Percentiles rank a stretch among this genome's conserved stretches.
Evolutionary conservation across 1,140 invertebrate genomes (phyloP).

Genomic region (Zaprionus taronus): DNA sequence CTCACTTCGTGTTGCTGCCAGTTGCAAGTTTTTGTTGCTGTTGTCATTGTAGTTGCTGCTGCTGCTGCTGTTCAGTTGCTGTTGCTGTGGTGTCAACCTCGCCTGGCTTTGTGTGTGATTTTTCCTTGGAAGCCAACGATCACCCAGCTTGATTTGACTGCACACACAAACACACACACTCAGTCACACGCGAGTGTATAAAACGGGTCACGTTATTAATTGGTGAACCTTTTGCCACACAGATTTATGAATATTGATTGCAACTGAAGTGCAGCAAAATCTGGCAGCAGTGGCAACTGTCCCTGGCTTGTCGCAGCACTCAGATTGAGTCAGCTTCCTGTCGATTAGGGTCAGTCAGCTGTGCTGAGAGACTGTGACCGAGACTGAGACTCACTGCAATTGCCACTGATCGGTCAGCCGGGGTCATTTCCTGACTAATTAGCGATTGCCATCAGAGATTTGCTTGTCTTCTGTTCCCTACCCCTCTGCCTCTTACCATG

Average conservation of each 20-base stretch:
- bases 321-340: conserved; percentile 82
- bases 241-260: conserved; percentile 82
- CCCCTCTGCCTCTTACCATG: background rate
- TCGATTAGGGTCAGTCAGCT: conserved; percentile 79
- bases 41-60: conserved; percentile 16
- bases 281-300: conserved; percentile 28
- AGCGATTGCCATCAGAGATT: conserved; percentile 74
- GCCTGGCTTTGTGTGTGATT: conserved; percentile 76
- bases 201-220: conserved; percentile 83
- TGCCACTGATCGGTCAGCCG: conserved; percentile 69
- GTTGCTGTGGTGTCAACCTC: conserved; percentile 60
- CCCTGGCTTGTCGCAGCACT: conserved; percentile 43
- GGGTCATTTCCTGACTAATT: conserved; percentile 82
- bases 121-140: conserved; percentile 77
- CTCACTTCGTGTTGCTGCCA: conserved; percentile 51
- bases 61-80: conserved; percentile 31
- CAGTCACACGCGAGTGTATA: conserved; percentile 7
- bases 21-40: conserved; percentile 42
- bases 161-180: conserved; percentile 24
- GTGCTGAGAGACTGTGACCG: conserved; percentile 39
- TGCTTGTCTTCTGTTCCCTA: conserved; percentile 34
- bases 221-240: conserved; percentile 70
- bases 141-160: conserved; percentile 76
- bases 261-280: conserved; percentile 64
- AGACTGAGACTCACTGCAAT: conserved; percentile 39